Evolutionary conservation across 2,888 invertebrate species (phyloP).

Genomic region (Cordilura impudica): DNA sequence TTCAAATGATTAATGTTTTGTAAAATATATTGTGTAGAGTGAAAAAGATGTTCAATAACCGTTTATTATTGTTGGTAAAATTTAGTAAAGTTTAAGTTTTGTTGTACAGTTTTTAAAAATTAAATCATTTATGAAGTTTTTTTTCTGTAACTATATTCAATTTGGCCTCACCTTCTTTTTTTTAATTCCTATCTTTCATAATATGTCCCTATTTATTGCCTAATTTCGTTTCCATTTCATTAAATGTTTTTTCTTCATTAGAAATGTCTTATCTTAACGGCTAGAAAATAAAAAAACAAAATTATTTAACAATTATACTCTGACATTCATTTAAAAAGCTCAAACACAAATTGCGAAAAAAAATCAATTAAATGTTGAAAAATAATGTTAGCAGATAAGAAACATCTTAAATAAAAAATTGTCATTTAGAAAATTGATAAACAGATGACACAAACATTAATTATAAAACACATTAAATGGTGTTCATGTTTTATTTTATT

Average conservation of each 20-base stretch:
- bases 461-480: no score
- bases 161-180: not conserved
- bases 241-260: not conserved
- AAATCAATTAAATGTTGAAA: slow-evolving; percentile 36
- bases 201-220: not conserved
- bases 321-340: slow-evolving; percentile 18
- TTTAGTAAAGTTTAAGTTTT: not conserved
- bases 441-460: no score
- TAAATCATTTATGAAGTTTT: not conserved
- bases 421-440: not conserved
- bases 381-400: not conserved
- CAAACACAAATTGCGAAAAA: slow-evolving; percentile 25
- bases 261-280: not conserved
- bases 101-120: not conserved
- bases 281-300: not conserved
- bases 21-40: not conserved
- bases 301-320: not conserved
- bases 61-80: not conserved
- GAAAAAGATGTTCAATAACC: not conserved
- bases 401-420: not conserved
- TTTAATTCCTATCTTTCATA: not conserved
- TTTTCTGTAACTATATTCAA: no score
- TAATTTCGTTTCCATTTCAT: not conserved
- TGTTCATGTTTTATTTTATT: not conserved
- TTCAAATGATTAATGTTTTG: slow-evolving; percentile 1